A percentile compares a stretch with the other conserved stretches of the same genome.
Conservation (phyloP, 1,140 invertebrate species). For the Scaptodrosophila lebanonensis region DNA sequence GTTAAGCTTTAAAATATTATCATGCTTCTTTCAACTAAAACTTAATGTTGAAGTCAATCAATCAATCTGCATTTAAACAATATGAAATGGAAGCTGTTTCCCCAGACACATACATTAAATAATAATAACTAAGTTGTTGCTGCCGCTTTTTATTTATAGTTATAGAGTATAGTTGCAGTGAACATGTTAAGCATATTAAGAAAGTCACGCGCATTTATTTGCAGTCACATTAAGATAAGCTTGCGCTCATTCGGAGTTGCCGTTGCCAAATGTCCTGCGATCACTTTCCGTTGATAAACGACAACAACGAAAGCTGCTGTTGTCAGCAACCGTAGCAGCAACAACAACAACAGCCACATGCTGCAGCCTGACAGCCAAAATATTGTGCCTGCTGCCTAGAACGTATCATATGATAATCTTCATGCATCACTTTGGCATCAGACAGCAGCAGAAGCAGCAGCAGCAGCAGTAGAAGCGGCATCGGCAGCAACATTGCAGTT, state of each 20-base stretch:
- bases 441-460: slow-evolving; percentile 33
- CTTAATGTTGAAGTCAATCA: too few species aligned
- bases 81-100: too few species aligned
- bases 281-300: slow-evolving; percentile 64
- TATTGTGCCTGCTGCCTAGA: slow-evolving; percentile 54
- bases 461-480: slow-evolving; percentile 19
- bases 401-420: slow-evolving; percentile 74
- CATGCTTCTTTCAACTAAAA: too few species aligned
- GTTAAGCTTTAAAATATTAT: too few species aligned
- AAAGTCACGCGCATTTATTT: slow-evolving; percentile 59
- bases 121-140: too few species aligned
- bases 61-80: too few species aligned
- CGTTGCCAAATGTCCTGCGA: slow-evolving; percentile 61
- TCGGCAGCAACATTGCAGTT: slow-evolving; percentile 4
- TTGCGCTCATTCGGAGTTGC: slow-evolving; percentile 44
- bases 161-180: too few species aligned
- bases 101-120: too few species aligned
- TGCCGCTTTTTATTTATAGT: too few species aligned
- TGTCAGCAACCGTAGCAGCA: slow-evolving; percentile 25
- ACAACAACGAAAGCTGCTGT: slow-evolving; percentile 33
- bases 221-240: slow-evolving; percentile 74
- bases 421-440: slow-evolving; percentile 69
- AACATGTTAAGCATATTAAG: too few species aligned
- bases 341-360: slow-evolving; percentile 23
- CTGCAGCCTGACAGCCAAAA: slow-evolving; percentile 54